Conservation (phyloP, 2,888 invertebrate genomes). For the Caenorhabditis panamensis region DNA sequence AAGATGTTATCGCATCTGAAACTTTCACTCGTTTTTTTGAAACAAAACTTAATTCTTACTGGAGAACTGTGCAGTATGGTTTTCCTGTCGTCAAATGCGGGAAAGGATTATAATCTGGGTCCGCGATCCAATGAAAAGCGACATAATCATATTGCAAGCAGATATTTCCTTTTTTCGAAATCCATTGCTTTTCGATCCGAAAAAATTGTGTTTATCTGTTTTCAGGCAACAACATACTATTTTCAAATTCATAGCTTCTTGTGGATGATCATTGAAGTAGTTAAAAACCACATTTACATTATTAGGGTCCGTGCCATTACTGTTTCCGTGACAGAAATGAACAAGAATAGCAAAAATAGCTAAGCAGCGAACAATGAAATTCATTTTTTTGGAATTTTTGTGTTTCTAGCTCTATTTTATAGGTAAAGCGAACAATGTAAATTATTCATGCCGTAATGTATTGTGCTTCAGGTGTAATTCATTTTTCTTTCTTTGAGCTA, state of each 20-base stretch:
- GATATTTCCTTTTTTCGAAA: neutral
- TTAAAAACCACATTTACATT: constrained; percentile 1
- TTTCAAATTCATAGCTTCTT: neutral
- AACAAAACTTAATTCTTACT: neutral
- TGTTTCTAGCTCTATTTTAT: neutral
- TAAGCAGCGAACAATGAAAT: neutral
- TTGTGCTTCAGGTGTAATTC: neutral
- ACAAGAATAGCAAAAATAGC: neutral
- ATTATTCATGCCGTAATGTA: neutral
- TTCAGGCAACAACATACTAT: constrained; percentile 16
- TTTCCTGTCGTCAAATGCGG: constrained; percentile 20
- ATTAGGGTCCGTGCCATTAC: constrained; percentile 12
- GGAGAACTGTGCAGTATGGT: constrained; percentile 26
- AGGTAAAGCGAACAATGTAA: too few relatives aligned
- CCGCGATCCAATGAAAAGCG: constrained; percentile 11
- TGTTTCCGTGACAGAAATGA: neutral
- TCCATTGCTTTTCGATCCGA: constrained; percentile 34
- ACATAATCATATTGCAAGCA: constrained; percentile 44
- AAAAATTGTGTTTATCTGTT: neutral
- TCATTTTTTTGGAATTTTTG: neutral
- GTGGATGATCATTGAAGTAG: neutral
- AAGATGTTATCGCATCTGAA: constrained; percentile 37
- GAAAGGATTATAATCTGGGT: constrained; percentile 8
- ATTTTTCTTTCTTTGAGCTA: too few relatives aligned
- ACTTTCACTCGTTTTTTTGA: neutral